Evolutionary conservation across 2,888 invertebrate species (phyloP).

Genomic region (Leucoptera coffeella): DNA sequence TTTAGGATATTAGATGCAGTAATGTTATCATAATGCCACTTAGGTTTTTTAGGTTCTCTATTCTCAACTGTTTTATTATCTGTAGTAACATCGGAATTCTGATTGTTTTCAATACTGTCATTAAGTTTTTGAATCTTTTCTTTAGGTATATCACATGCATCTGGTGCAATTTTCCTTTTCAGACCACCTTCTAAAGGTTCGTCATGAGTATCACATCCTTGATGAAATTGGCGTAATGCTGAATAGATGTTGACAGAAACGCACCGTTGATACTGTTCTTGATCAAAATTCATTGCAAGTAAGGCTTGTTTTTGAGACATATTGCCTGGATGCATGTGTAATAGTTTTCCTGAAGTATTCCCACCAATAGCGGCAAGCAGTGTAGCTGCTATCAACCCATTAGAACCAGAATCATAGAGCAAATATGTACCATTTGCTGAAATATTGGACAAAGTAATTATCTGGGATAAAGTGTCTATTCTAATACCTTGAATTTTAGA

Average conservation of each 20-base stretch:
- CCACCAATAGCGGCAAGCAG: conserved; percentile 72
- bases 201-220: conserved; percentile 38
- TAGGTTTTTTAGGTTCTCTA: conserved; percentile 43
- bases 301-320: conserved; percentile 74
- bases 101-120: neutral
- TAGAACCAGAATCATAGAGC: conserved; percentile 83
- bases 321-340: conserved; percentile 78
- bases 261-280: conserved; percentile 64
- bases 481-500: conserved; percentile 71
- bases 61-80: conserved; percentile 11
- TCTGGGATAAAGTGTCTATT: conserved; percentile 83
- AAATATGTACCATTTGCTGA: conserved; percentile 71
- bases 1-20: conserved; percentile 57
- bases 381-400: conserved; percentile 78
- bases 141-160: neutral
- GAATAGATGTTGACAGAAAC: conserved; percentile 73
- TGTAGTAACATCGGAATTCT: conserved; percentile 5
- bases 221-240: conserved; percentile 62
- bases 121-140: conserved; percentile 4
- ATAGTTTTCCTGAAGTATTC: conserved; percentile 55
- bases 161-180: conserved; percentile 6
- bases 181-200: conserved; percentile 5
- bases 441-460: conserved; percentile 76
- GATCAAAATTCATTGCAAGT: conserved; percentile 71
- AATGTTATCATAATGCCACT: conserved; percentile 66